These are phyloP conservation scores for Avahi laniger DNA, from an alignment of 2,797 vertebrate species.

Conservation along the genomic window DNA sequence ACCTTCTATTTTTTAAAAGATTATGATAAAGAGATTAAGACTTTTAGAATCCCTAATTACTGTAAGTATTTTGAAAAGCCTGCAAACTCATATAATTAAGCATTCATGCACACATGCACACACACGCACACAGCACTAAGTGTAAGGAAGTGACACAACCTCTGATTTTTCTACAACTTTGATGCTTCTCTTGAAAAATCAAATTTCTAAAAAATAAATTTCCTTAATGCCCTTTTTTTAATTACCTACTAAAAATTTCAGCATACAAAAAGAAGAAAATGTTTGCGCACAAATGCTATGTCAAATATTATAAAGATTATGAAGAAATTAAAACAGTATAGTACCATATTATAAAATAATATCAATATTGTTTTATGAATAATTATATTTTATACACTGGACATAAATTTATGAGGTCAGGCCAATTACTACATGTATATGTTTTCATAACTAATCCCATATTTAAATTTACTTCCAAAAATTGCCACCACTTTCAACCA, in stretches of 20 bases:
- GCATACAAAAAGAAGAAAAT: not conserved
- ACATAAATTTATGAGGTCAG: not conserved
- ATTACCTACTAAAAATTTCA: constrained; percentile 10
- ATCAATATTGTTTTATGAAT: not conserved
- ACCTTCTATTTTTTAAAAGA: not conserved
- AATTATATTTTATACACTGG: not conserved
- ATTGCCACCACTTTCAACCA: not conserved
- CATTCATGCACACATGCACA: too few relatives aligned
- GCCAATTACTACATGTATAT: not conserved
- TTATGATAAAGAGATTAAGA: not conserved
- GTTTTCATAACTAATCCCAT: not conserved
- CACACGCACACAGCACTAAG: not conserved
- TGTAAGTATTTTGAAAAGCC: not conserved
- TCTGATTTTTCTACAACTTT: not conserved
- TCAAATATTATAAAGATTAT: not conserved
- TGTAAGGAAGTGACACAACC: not conserved
- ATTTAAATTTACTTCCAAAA: constrained; percentile 13
- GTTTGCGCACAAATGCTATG: not conserved
- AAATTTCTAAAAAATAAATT: not conserved
- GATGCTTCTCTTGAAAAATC: not conserved
- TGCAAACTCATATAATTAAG: not conserved
- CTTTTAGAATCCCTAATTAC: not conserved
- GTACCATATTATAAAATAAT: not conserved
- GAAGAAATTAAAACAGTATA: not conserved
- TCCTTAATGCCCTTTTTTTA: not conserved